Conservation (phyloP, 2,113 vertebrate species). For the Semnornis frantzii region DNA sequence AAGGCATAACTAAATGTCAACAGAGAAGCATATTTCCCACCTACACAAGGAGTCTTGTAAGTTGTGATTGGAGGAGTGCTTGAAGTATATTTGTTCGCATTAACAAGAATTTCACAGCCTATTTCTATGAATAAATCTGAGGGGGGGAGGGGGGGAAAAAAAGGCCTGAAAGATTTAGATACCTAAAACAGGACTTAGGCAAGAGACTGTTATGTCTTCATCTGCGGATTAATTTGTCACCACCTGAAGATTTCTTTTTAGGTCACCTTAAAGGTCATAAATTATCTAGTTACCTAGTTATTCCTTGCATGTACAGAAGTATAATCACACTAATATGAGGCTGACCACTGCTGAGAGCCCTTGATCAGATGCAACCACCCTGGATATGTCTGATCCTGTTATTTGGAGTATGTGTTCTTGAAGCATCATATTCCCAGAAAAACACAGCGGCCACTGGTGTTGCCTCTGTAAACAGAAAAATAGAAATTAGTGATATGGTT, state of each 20-base stretch:
- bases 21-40: conserved; percentile 37
- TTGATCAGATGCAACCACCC: neutral
- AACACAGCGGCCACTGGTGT: neutral
- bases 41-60: conserved; percentile 4
- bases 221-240: neutral
- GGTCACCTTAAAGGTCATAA: neutral
- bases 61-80: neutral
- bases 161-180: neutral
- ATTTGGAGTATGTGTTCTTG: neutral
- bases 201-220: neutral
- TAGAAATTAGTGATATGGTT: neutral
- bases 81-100: conserved; percentile 1
- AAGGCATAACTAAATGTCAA: conserved; percentile 57
- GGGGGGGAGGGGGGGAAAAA: neutral
- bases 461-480: neutral
- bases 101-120: conserved; percentile 22
- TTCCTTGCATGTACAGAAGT: neutral
- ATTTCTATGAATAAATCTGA: neutral
- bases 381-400: neutral
- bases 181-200: neutral
- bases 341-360: neutral
- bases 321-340: neutral
- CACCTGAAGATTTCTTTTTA: neutral
- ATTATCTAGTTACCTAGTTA: neutral
- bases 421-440: neutral